These are phyloP conservation scores for Nixonia krombeini DNA, from an alignment of 1,140 invertebrate genomes.

Conservation along the genomic window DNA sequence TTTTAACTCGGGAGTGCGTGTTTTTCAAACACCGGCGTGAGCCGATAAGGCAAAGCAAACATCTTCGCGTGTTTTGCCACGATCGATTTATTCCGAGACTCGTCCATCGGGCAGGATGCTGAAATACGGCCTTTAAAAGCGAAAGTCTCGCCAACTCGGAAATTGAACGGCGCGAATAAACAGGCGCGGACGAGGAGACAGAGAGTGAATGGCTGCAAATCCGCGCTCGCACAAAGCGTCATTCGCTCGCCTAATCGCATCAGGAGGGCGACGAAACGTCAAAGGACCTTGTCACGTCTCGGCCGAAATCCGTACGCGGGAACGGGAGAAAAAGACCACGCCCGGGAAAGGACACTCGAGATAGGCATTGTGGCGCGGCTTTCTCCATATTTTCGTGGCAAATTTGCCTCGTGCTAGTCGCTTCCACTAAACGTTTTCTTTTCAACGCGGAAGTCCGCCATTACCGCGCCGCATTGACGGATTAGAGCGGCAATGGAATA, in stretches of 20 bases:
- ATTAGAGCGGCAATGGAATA: conserved; percentile 36
- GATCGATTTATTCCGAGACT: conserved; percentile 3
- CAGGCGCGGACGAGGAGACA: conserved; percentile 1
- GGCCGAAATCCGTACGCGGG: conserved; percentile 10
- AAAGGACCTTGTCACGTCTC: conserved; percentile 22
- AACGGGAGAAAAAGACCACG: conserved; percentile 11
- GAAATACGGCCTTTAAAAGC: neutral
- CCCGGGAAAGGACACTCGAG: conserved; percentile 15
- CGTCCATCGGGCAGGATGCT: no score
- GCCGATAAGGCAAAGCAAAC: no score
- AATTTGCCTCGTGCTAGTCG: conserved; percentile 42
- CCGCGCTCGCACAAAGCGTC: conserved; percentile 31
- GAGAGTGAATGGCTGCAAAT: conserved; percentile 35
- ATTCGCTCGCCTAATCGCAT: conserved; percentile 50
- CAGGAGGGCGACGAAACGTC: conserved; percentile 33
- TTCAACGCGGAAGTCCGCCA: conserved; percentile 49
- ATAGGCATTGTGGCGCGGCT: conserved; percentile 12
- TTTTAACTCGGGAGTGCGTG: neutral
- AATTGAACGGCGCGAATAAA: conserved; percentile 9
- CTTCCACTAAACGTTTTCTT: conserved; percentile 47
- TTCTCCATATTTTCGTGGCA: conserved; percentile 52
- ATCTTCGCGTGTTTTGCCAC: neutral
- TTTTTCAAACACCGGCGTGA: no score
- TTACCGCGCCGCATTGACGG: conserved; percentile 49
- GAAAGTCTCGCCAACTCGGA: conserved; percentile 1